Conservation (phyloP, 2,888 invertebrate genomes). For the Drosophila acutilabella region DNA sequence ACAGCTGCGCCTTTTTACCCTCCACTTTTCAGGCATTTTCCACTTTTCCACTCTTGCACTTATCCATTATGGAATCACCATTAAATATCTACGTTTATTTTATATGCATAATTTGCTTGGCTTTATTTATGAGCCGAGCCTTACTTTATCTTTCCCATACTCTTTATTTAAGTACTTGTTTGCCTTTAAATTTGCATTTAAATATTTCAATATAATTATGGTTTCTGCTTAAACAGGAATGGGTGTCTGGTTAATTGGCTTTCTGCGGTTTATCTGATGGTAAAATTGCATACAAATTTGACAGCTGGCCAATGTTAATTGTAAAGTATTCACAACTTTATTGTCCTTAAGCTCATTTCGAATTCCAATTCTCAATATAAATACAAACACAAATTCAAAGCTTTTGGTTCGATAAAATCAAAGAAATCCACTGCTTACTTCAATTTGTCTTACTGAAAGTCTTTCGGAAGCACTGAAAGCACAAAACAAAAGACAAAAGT, state of each 20-base stretch:
- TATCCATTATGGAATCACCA: background rate
- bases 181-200: conserved; percentile 36
- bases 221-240: conserved; percentile 43
- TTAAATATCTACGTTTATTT: conserved; percentile 26
- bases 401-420: conserved; percentile 20
- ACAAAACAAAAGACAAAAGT: conserved; percentile 23
- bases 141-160: conserved; percentile 38
- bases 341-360: conserved; percentile 9
- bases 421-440: conserved; percentile 39
- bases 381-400: conserved; percentile 3
- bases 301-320: conserved; percentile 30
- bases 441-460: conserved; percentile 21
- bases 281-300: conserved; percentile 47
- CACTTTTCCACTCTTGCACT: conserved; percentile 2
- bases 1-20: conserved; percentile 52
- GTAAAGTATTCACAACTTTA: conserved; percentile 21
- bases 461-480: background rate
- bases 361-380: background rate
- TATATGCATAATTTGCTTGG: conserved; percentile 20
- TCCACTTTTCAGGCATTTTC: background rate
- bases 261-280: conserved; percentile 60
- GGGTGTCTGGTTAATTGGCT: conserved; percentile 58
- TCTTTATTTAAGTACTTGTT: conserved; percentile 63
- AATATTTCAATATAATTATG: conserved; percentile 36
- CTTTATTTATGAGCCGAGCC: conserved; percentile 53